Evolutionary conservation across 2,113 vertebrate species (phyloP).

Genomic region (Triplophysa rosa): DNA sequence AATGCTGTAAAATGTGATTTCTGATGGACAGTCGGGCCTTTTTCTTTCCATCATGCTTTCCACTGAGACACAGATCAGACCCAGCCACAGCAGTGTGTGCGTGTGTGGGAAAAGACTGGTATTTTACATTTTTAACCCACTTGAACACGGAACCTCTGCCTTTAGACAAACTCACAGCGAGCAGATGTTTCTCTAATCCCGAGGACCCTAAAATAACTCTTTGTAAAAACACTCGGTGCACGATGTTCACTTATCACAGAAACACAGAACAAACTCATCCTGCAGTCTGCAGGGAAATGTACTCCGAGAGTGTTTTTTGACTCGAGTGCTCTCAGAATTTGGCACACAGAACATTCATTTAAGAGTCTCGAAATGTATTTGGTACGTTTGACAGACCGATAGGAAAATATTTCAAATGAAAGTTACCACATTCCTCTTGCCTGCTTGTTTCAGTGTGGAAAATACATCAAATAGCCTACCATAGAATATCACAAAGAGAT

Average conservation of each 20-base stretch:
- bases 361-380: not conserved
- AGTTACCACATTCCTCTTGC: not conserved
- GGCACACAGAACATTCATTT: no score
- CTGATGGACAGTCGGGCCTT: constrained; percentile 1
- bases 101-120: constrained; percentile 62
- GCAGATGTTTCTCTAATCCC: constrained; percentile 59
- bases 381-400: not conserved
- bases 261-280: constrained; percentile 10
- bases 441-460: no score
- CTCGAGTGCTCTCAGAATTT: no score
- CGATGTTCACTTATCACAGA: constrained; percentile 40
- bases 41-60: not conserved
- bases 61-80: constrained; percentile 26
- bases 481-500: no score
- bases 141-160: constrained; percentile 51
- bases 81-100: constrained; percentile 1
- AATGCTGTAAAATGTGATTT: not conserved
- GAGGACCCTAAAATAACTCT: constrained; percentile 51
- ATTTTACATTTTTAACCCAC: constrained; percentile 58
- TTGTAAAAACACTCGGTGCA: constrained; percentile 5
- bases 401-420: constrained; percentile 37
- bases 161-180: constrained; percentile 41
- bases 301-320: no score
- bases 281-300: not conserved
- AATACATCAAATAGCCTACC: no score